Evolutionary conservation across 2,797 vertebrate genomes (phyloP), one percentile per base, ranked within the genome.

Genomic region (Anguilla marmorata): DNA sequence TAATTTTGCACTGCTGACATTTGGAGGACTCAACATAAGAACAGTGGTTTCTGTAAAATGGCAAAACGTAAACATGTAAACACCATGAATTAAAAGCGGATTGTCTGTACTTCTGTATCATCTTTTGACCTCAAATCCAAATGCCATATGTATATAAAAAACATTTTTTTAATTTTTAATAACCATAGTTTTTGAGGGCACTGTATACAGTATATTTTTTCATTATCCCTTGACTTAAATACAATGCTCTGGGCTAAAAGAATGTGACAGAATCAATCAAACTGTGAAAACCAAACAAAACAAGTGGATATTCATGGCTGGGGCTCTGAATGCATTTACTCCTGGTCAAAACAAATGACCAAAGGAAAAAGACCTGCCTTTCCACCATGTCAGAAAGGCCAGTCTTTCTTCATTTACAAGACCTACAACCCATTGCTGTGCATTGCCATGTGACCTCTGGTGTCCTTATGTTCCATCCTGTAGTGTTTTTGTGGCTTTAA

Each of bases 261-360:
- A 88, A 91, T 88, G 89, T 82, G 89, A 87, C 88, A 85, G 58
- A 52, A 85, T 63, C 63, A 54, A 84, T 89, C 52, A 85, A 83
- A 86, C 83, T 30, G 30, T 63, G 72, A 88, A 83, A 80, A 54
- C 8, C 72, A 52, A 54, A 58, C 45, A 83, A 85, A 58, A 37
- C 79, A 11, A 4, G 41, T 50, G 87, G 37, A 74, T 58, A 27
- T 82, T 21, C 84, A 50, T 50, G 2, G 33, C 63, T 76, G 79
- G 41, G 56, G 16, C 79, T 45, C 41, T 45, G 33, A 21, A 76
- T 41, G 2, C 33, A n/a, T 76, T 86, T 76, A 30, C 33, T 54
- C 45, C 72, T n/a, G 56, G 87, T 16, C 84, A 33, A 54, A 41
- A 4, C 16, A 83, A 88, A 82, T 54, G 27, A 41, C 37, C 37